phyloP scores from a whole-genome alignment of 2,888 invertebrate species.

The Eledona agricola region DNA sequence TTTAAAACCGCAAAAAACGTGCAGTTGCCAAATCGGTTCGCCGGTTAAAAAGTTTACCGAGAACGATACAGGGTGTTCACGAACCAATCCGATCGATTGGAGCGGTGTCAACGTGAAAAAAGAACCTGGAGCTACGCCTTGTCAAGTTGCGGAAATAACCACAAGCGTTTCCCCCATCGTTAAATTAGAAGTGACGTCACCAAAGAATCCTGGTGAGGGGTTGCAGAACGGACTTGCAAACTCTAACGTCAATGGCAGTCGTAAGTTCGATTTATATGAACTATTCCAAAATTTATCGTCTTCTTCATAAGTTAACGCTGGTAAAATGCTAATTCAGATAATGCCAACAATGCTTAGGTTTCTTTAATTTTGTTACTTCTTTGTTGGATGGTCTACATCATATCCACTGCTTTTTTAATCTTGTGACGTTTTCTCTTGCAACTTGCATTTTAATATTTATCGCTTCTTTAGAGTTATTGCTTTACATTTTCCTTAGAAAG shows the following conservation, averaged over 20 bases:
- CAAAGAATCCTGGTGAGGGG: slow-evolving; percentile 58
- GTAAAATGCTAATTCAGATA: too few relatives aligned
- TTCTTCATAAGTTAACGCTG: too few relatives aligned
- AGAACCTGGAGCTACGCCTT: slow-evolving; percentile 66
- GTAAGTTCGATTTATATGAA: slow-evolving; percentile 32
- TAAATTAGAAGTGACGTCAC: slow-evolving; percentile 74
- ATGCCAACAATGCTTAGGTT: too few relatives aligned
- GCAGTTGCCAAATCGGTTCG: slow-evolving; percentile 46
- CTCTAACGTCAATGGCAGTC: slow-evolving; percentile 36
- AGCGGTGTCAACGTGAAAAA: slow-evolving; percentile 71
- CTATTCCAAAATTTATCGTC: not conserved
- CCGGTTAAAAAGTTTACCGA: slow-evolving; percentile 21
- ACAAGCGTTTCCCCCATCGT: slow-evolving; percentile 67
- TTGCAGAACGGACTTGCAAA: slow-evolving; percentile 63
- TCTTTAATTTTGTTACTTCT: too few relatives aligned
- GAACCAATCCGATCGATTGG: slow-evolving; percentile 77
- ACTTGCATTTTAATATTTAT: too few relatives aligned
- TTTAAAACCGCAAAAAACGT: slow-evolving; percentile 52
- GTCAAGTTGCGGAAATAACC: slow-evolving; percentile 70
- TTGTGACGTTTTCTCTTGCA: too few relatives aligned
- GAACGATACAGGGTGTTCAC: slow-evolving; percentile 67
- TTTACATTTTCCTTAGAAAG: too few relatives aligned
- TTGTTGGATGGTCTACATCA: too few relatives aligned
- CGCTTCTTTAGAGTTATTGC: too few relatives aligned
- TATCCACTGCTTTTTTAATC: too few relatives aligned